Conservation (phyloP, 2,888 invertebrate species). For the Dendrolimus houi region DNA sequence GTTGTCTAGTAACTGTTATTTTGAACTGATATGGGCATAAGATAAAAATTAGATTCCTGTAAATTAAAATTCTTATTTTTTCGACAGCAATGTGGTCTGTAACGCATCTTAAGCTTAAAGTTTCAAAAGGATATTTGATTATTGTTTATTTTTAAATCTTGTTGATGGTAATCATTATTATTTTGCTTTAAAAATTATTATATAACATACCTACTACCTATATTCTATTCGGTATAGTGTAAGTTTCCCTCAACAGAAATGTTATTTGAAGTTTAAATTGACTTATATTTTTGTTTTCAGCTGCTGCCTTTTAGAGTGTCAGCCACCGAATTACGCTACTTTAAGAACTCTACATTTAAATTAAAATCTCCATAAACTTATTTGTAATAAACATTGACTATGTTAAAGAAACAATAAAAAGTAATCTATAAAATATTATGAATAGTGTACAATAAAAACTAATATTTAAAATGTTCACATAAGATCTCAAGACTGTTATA, state of each 20-base stretch:
- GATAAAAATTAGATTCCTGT: too few relatives aligned
- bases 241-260: background rate
- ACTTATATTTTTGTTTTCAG: constrained; percentile 48
- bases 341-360: constrained; percentile 41
- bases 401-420: constrained; percentile 37
- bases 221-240: background rate
- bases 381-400: constrained; percentile 54
- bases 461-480: constrained; percentile 26
- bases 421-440: background rate
- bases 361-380: constrained; percentile 42
- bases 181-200: background rate
- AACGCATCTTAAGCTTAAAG: too few relatives aligned
- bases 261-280: background rate
- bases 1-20: too few relatives aligned
- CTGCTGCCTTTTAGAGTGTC: constrained; percentile 66
- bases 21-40: too few relatives aligned
- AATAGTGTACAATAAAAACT: constrained; percentile 2
- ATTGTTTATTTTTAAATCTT: too few relatives aligned
- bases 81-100: too few relatives aligned
- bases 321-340: constrained; percentile 41
- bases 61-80: too few relatives aligned
- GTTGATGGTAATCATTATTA: background rate
- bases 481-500: constrained; percentile 64
- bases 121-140: too few relatives aligned
- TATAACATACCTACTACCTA: background rate